phyloP scores from a whole-genome alignment of 2,113 vertebrate genomes.

The Entelurus aequoreus region DNA sequence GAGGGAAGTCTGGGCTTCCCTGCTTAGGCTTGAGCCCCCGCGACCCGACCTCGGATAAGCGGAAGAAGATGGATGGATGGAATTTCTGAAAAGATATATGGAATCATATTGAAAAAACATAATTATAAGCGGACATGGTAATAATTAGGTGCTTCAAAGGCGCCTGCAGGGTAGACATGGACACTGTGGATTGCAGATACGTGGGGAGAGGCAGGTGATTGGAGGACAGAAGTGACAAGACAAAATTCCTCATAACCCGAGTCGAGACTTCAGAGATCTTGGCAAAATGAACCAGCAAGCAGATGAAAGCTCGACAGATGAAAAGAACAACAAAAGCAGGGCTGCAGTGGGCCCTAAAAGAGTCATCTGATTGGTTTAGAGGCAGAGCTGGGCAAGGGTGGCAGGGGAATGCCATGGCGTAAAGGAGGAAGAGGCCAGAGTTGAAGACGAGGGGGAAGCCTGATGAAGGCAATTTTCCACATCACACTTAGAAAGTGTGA shows the following conservation, averaged over 20 bases:
- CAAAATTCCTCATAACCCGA: constrained; percentile 45
- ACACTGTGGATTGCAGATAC: constrained; percentile 8
- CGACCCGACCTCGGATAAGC: too few species aligned
- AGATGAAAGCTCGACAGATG: constrained; percentile 56
- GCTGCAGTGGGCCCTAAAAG: constrained; percentile 35
- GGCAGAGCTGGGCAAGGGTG: constrained; percentile 10
- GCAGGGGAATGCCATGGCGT: constrained; percentile 8
- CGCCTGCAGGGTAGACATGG: constrained; percentile 15
- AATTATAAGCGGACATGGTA: too few species aligned
- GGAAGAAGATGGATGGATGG: too few species aligned
- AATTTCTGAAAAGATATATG: too few species aligned
- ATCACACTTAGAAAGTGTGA: constrained; percentile 19
- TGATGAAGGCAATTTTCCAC: constrained; percentile 31
- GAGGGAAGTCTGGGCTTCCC: too few species aligned
- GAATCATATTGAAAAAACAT: too few species aligned
- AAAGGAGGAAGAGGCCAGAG: constrained; percentile 26
- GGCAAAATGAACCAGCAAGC: constrained; percentile 31
- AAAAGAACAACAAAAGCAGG: constrained; percentile 53
- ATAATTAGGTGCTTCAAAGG: too few species aligned
- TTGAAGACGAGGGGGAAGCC: constrained; percentile 23
- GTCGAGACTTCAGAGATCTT: constrained; percentile 44
- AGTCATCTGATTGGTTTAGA: constrained; percentile 15
- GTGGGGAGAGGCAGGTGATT: not conserved
- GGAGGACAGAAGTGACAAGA: constrained; percentile 18
- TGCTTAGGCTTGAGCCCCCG: too few species aligned